Conservation (phyloP, 2,797 vertebrate genomes). For the Ispidina lecontei region DNA sequence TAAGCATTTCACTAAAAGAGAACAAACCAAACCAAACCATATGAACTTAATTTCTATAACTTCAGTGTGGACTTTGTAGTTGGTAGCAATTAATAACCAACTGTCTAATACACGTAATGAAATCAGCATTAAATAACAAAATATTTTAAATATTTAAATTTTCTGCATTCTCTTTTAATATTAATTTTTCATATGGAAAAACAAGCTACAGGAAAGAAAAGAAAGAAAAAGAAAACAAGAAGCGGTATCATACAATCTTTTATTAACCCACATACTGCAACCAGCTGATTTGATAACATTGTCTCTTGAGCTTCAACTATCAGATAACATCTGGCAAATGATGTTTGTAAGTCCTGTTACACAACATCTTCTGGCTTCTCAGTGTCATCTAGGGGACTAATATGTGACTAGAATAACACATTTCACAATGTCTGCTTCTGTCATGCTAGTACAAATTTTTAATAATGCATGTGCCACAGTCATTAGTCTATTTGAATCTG, state of each 20-base stretch:
- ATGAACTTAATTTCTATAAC: background rate
- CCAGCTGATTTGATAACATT: constrained; percentile 75
- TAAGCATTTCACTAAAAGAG: background rate
- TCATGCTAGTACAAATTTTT: constrained; percentile 31
- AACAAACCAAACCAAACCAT: background rate
- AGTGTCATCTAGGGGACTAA: constrained; percentile 46
- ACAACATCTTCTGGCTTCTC: constrained; percentile 64
- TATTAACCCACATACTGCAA: constrained; percentile 52
- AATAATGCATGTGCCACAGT: background rate
- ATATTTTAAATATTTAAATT: background rate
- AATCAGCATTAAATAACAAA: background rate
- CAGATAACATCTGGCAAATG: constrained; percentile 75
- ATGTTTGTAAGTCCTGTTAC: constrained; percentile 69
- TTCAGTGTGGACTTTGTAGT: background rate
- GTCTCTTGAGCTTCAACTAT: constrained; percentile 68
- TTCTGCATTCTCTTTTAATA: background rate
- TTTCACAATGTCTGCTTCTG: background rate
- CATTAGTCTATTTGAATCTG: constrained; percentile 10
- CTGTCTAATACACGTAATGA: background rate
- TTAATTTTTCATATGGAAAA: background rate
- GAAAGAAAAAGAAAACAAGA: background rate
- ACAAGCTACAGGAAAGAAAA: background rate
- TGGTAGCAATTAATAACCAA: background rate
- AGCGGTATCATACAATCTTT: constrained; percentile 38
- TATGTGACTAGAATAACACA: constrained; percentile 64